Conservation (phyloP, 2,888 invertebrate species). For the Thumatha senex region DNA sequence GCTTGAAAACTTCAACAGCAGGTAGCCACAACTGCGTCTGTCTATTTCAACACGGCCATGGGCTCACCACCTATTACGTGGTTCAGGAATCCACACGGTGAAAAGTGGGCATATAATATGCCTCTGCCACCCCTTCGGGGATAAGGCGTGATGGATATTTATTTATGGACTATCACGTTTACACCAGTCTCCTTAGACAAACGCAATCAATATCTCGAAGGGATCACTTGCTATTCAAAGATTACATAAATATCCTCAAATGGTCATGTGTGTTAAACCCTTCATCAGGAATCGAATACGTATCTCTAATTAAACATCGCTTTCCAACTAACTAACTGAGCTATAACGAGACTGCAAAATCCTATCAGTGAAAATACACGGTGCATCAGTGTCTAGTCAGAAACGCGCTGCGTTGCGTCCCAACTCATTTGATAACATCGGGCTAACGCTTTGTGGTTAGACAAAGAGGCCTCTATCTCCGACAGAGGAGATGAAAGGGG, state of each 20-base stretch:
- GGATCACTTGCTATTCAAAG: slow-evolving; percentile 58
- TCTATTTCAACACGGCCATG: too few species aligned
- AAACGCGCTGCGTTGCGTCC: slow-evolving; percentile 21
- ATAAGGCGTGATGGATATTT: too few species aligned
- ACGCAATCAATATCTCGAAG: slow-evolving; percentile 56
- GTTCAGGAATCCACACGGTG: too few species aligned
- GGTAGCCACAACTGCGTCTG: too few species aligned
- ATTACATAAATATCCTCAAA: slow-evolving; percentile 51
- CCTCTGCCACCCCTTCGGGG: too few species aligned
- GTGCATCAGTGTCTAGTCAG: slow-evolving; percentile 30
- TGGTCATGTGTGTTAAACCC: slow-evolving; percentile 52
- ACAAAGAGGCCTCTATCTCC: slow-evolving; percentile 35
- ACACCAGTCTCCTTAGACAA: slow-evolving; percentile 42
- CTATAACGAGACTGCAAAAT: slow-evolving; percentile 26
- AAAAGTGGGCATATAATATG: too few species aligned
- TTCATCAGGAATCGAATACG: slow-evolving; percentile 28
- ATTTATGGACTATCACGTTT: slow-evolving; percentile 42
- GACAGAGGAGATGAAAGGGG: slow-evolving; percentile 33
- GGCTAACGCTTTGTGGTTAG: slow-evolving; percentile 29
- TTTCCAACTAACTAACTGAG: slow-evolving; percentile 36
- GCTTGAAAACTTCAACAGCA: too few species aligned
- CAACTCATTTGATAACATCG: slow-evolving; percentile 30
- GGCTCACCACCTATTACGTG: too few species aligned
- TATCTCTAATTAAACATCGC: slow-evolving; percentile 44
- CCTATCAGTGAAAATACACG: slow-evolving; percentile 37